Evolutionary conservation across 1,140 invertebrate species (phyloP).

Genomic region (Oppia nitens): DNA sequence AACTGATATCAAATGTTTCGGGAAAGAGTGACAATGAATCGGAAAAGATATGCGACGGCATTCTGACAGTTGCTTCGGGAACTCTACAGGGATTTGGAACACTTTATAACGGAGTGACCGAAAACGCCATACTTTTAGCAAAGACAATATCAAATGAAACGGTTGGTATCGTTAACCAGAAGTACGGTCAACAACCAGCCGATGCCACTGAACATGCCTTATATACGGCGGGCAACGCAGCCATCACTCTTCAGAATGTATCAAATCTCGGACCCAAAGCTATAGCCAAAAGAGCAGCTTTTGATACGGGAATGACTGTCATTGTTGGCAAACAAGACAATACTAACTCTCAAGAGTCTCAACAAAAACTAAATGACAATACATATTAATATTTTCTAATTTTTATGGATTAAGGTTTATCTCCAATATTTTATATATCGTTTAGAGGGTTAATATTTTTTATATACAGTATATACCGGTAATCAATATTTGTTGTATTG

Average conservation of each 20-base stretch:
- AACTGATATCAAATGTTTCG: not conserved
- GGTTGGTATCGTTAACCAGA: not conserved
- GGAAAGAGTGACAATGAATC: not conserved
- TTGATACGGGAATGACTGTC: not conserved
- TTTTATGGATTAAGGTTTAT: not conserved
- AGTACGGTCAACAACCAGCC: not conserved
- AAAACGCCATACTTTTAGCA: not conserved
- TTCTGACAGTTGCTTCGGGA: not conserved
- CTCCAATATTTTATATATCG: too few species aligned
- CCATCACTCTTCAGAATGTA: not conserved
- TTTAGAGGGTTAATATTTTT: too few species aligned
- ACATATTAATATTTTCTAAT: not conserved
- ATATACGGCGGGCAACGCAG: not conserved
- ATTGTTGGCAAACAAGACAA: not conserved
- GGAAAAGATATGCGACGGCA: not conserved
- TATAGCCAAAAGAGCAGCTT: not conserved
- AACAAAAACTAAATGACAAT: too few species aligned
- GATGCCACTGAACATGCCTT: not conserved
- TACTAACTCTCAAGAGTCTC: too few species aligned
- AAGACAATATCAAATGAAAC: not conserved
- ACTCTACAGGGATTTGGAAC: not conserved
- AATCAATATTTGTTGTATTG: not conserved
- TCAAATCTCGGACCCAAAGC: not conserved
- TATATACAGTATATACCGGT: too few species aligned
- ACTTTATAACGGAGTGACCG: not conserved